phyloP scores from a whole-genome alignment of 2,797 vertebrate genomes.

The Cryptoprocta ferox region DNA sequence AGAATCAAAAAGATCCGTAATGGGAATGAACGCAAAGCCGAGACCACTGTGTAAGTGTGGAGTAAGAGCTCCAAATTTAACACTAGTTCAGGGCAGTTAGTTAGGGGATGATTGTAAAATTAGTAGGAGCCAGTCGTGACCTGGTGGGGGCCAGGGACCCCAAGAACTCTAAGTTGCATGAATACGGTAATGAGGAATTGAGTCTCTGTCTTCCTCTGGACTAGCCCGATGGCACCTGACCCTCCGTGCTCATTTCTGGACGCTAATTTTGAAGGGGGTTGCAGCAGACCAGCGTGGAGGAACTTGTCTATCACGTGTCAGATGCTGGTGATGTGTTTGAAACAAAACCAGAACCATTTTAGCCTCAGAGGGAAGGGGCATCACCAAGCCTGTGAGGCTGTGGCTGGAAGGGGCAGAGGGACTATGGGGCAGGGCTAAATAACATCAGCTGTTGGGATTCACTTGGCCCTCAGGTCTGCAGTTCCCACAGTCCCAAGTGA shows the following conservation, averaged over 20 bases:
- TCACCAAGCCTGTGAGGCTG: not conserved
- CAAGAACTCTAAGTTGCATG: not conserved
- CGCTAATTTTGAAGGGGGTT: not conserved
- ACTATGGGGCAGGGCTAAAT: accelerated
- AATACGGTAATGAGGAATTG: not conserved
- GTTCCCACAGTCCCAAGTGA: not conserved
- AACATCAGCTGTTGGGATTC: not conserved
- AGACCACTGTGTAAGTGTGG: not conserved
- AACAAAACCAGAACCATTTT: not conserved
- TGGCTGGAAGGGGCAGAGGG: not conserved
- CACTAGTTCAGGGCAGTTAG: not conserved
- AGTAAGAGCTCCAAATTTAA: not conserved
- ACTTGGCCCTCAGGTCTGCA: not conserved
- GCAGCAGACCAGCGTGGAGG: not conserved
- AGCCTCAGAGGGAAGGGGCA: not conserved
- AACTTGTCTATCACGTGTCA: not conserved
- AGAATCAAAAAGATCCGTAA: conserved; percentile 6
- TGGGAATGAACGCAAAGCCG: not conserved
- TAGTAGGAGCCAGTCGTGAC: not conserved
- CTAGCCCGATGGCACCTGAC: not conserved
- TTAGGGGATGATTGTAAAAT: not conserved
- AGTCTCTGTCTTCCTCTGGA: not conserved
- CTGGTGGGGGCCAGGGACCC: accelerated
- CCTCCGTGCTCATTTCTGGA: not conserved
- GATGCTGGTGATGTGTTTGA: not conserved